Conservation (phyloP, 35 echinoderm and acorn worm genomes). For the Hemicentrotus pulcherrimus region DNA sequence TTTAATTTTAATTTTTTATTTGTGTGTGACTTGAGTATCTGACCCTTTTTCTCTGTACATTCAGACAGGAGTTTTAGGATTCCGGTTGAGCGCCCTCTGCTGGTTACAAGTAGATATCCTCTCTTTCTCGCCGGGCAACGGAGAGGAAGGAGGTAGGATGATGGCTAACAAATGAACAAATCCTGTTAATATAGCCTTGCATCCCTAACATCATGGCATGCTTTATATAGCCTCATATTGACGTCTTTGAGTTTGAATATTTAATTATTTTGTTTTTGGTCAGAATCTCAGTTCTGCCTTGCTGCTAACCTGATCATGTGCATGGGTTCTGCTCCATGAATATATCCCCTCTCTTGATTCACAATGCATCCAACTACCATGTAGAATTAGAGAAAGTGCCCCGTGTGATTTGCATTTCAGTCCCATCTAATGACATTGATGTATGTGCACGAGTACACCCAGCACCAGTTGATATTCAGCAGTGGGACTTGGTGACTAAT, state of each 20-base stretch:
- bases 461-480: neutral
- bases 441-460: neutral
- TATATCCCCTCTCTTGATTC: neutral
- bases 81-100: slow-evolving; percentile 27
- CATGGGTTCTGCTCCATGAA: neutral
- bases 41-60: neutral
- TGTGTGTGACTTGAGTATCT: neutral
- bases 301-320: neutral
- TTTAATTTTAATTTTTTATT: neutral
- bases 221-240: neutral
- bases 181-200: neutral
- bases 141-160: slow-evolving; percentile 35
- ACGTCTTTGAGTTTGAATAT: neutral
- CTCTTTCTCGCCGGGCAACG: slow-evolving; percentile 23
- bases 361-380: slow-evolving; percentile 1
- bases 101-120: neutral
- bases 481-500: slow-evolving; percentile 10
- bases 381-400: neutral
- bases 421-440: neutral
- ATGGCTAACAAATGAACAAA: slow-evolving; percentile 11
- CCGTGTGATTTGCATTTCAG: neutral
- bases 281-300: neutral
- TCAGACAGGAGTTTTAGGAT: slow-evolving; percentile 42
- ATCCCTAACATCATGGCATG: slow-evolving; percentile 1
- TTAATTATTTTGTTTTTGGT: neutral